Evolutionary conservation across 1,140 invertebrate species (phyloP), one percentile per base, ranked within the genome.

Genomic region (Arion vulgaris): DNA sequence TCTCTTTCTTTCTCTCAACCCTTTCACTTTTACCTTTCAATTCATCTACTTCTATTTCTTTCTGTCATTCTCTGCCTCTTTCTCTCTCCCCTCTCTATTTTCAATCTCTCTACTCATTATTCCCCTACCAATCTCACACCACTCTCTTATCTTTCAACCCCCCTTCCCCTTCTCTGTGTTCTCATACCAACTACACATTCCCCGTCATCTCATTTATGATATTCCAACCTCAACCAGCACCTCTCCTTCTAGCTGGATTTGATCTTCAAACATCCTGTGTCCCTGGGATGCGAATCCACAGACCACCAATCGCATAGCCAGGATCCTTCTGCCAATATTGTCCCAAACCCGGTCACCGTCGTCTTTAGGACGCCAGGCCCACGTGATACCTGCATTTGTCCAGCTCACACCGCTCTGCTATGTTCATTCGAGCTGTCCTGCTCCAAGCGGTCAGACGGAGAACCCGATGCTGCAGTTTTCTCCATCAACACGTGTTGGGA

Each of bases 251-350:
- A 66, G 28, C 28, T 66, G 62, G 62, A 66, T 66, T 66, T 66
- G 28, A 66, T 66, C 62, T 66, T 66, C 62, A 66, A 66, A 66
- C 62, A 66, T 66, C 62, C 62, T 66, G 62, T 66, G 62, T 66
- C 62, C 62, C 62, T 66, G 62, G 28, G 62, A 66, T 28, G 28
- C n/a, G 62, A 66, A 28, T 66, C 62, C 26, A 15, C 5, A 15
- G 45, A 34, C 28, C 39, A 51, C 73, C 73, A 75, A 75, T 75
- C 73, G 73, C 36, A 41, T 75, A 5, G 36, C n/a, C 71, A 5
- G 71, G 17, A 72, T 72, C 71, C 71, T 34, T 75, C 23, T 53
- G 45, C 73, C 45, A 75, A 75, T 75, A 75, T 75, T 75, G 73
- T 39, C 73, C 73, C 45, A 75, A 32, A 75, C 73, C 28, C 9